Evolutionary conservation across 2,888 invertebrate species (phyloP).

Genomic region (Leptarthrus brevirostris): DNA sequence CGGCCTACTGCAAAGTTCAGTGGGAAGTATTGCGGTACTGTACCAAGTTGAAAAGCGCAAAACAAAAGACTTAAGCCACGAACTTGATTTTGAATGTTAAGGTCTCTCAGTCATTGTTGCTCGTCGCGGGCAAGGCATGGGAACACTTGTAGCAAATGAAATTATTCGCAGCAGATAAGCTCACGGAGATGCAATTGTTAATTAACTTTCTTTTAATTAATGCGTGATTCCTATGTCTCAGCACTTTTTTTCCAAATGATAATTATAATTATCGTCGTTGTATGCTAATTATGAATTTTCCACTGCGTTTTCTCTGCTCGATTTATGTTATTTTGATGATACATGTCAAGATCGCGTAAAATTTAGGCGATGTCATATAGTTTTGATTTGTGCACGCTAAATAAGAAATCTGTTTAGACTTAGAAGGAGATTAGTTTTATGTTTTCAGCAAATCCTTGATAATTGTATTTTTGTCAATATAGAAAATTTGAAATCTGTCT

Average conservation of each 20-base stretch:
- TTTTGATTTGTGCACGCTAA: too few species aligned
- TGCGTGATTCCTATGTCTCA: background rate
- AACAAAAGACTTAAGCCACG: constrained; percentile 47
- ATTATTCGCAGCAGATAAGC: background rate
- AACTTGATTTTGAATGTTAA: constrained; percentile 48
- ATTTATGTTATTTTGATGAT: too few species aligned
- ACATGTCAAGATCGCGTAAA: too few species aligned
- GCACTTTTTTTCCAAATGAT: background rate
- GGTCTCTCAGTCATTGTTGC: constrained; percentile 26
- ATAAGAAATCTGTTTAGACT: too few species aligned
- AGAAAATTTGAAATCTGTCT: too few species aligned
- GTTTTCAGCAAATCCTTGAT: too few species aligned
- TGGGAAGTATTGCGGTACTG: background rate
- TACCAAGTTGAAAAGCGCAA: background rate
- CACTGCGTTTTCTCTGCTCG: background rate
- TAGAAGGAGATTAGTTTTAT: too few species aligned
- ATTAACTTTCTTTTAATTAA: constrained; percentile 37
- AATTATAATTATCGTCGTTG: background rate
- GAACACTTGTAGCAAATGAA: constrained; percentile 10
- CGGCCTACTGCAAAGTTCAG: background rate
- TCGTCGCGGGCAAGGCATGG: constrained; percentile 9
- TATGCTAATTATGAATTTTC: background rate
- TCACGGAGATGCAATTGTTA: constrained; percentile 18
- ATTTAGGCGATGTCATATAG: too few species aligned
- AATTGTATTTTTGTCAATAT: too few species aligned